Base-by-base conservation (phyloP, 2,888 invertebrate species). In the Tubulanus polymorphus region DNA sequence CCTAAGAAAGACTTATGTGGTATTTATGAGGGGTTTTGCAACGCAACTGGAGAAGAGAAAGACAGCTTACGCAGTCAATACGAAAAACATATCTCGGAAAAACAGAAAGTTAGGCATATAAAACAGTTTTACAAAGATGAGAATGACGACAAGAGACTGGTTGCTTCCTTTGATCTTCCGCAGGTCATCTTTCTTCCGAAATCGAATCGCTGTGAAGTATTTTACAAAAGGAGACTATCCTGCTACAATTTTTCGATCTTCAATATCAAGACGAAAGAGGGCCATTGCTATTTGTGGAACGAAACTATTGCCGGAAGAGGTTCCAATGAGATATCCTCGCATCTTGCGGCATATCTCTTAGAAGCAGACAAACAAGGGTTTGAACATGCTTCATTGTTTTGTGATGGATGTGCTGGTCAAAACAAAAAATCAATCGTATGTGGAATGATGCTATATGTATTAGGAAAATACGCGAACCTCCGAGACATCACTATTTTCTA, bases 1-100 rank as follows among this genome's bases (percentile, higher is more conserved):
- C 51, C 51, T 41, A 51, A 51, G 41, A 51, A 51, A 41, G 41
- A 51, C 41, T 26, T 47, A 25, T 41, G 51, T 32, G 51, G 51
- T 3, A 25, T 51, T 20, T 51, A 41, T 27, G 23, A 51, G 27
- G 27, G 37, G 27, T 51, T 41, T 41, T 32, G 41, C 41, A 20
- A 51, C 18, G 37, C 30, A 37, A 27, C 20, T 23, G 41, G 41
- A 18, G 41, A 47, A 45, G 37, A 41, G 41, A 51, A 51, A 27
- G 37, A 28, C 20, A 25, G 20, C 41, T 26, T 51, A 23, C 30
- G 20, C 28, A 23, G 8, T 23, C 15, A 50, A 28, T 50, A 15
- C 50, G 30, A 50, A 10, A 18, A 5, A 5, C 41, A 41, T 23
- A 15, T 41, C 6, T 5, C 5, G 6, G 41, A 41, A 41, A 41